These are phyloP conservation scores for Cyanoderma ruficeps DNA, from an alignment of 2,113 vertebrate species.

Conservation along the genomic window DNA sequence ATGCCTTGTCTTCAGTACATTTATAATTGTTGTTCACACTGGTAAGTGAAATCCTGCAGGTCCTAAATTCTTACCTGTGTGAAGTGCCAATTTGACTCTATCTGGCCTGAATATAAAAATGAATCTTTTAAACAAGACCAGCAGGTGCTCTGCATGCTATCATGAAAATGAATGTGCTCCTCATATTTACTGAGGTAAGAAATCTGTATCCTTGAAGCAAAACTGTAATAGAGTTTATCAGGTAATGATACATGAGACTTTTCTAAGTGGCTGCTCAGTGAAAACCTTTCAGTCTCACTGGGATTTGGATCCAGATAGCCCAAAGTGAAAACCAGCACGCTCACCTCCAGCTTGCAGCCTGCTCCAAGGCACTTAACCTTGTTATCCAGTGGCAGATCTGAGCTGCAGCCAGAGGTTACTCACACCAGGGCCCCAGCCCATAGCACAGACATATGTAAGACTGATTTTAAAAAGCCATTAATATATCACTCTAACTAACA, in stretches of 20 bases:
- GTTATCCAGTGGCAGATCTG: neutral
- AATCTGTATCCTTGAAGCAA: neutral
- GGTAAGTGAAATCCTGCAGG: neutral
- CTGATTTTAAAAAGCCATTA: neutral
- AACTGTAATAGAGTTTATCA: neutral
- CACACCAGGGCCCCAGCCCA: neutral
- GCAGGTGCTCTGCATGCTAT: neutral
- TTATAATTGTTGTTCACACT: neutral
- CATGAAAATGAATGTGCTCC: neutral
- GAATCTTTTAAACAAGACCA: neutral
- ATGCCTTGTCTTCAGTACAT: neutral
- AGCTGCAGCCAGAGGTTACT: neutral
- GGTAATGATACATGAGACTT: neutral
- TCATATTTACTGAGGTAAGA: neutral
- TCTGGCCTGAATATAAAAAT: neutral
- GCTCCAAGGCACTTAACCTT: neutral
- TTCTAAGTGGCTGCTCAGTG: neutral
- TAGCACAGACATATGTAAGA: fast-evolving
- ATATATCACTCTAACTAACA: neutral
- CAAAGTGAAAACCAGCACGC: neutral
- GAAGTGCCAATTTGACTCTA: neutral
- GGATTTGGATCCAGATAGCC: neutral
- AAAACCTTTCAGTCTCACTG: neutral
- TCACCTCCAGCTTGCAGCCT: neutral
- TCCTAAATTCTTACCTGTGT: neutral